phyloP scores from a whole-genome alignment of 1,140 invertebrate species.

The Drosophila varians region DNA sequence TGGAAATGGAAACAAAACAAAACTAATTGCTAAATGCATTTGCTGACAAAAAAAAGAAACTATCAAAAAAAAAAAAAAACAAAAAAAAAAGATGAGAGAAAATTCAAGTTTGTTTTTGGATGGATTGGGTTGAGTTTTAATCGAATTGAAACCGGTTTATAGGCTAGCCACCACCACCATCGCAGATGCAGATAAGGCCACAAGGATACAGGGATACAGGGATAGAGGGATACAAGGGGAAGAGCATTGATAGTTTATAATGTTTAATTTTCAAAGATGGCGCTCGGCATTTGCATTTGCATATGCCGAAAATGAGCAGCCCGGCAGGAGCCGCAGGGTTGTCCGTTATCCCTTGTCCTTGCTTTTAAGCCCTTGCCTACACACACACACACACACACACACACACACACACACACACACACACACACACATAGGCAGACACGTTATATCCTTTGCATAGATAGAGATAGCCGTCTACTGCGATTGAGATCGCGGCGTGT shows the following conservation, averaged over 20 bases:
- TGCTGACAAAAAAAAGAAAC: conserved; percentile 23
- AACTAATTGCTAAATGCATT: conserved; percentile 54
- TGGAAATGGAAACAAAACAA: conserved; percentile 24
- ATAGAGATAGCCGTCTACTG: conserved; percentile 6
- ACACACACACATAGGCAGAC: conserved; percentile 32
- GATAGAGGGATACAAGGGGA: no score
- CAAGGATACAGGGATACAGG: not conserved
- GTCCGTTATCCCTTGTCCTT: conserved; percentile 9
- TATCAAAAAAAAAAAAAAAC: not conserved
- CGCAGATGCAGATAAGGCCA: conserved; percentile 41
- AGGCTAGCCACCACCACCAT: conserved; percentile 43
- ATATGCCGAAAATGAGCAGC: conserved; percentile 74
- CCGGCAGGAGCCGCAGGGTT: conserved; percentile 38
- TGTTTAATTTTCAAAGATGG: conserved; percentile 72
- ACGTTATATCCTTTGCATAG: no score
- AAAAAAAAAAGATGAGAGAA: conserved; percentile 26
- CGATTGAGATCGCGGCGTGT: conserved; percentile 53
- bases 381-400: conserved; percentile 31
- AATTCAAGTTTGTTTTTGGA: conserved; percentile 40
- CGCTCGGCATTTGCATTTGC: conserved; percentile 66
- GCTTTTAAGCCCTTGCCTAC: conserved; percentile 52
- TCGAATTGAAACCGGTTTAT: conserved; percentile 73
- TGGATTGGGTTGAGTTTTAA: conserved; percentile 59
- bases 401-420: conserved; percentile 35
- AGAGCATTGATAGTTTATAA: conserved; percentile 69